phyloP scores from a whole-genome alignment of 2,797 vertebrate genomes.

The Argyrosomus regius region DNA sequence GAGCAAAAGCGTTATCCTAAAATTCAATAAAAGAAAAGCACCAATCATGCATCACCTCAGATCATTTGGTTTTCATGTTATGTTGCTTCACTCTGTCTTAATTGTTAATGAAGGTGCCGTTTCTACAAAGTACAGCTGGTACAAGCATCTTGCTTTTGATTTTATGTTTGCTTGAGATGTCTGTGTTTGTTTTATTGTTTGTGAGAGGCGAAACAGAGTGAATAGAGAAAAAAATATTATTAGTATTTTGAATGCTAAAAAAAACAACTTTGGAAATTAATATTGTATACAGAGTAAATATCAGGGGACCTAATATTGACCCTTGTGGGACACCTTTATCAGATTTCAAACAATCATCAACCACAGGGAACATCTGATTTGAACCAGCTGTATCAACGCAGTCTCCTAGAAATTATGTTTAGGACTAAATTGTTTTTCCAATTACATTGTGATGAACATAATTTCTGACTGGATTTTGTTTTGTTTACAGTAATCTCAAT shows the following conservation, averaged over 20 bases:
- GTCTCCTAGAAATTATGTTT: background rate
- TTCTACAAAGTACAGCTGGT: background rate
- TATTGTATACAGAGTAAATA: background rate
- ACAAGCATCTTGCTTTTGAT: background rate
- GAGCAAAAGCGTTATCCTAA: background rate
- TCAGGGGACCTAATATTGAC: background rate
- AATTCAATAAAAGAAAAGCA: background rate
- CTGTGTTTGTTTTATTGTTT: no score
- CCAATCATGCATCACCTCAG: background rate
- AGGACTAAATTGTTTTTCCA: background rate
- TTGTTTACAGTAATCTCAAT: no score
- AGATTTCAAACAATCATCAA: background rate
- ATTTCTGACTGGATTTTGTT: background rate
- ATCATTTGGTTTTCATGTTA: background rate
- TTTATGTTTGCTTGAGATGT: background rate
- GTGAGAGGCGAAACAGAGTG: no score
- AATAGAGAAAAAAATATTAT: background rate
- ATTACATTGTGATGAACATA: background rate
- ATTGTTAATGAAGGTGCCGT: background rate
- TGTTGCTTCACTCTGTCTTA: background rate
- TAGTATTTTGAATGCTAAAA: background rate
- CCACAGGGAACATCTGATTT: background rate
- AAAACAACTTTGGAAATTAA: background rate
- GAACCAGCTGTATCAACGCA: background rate
- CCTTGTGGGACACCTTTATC: constrained; percentile 23